Conservation (phyloP, 2,888 invertebrate species). For the Caenorhabditis uteleia region DNA sequence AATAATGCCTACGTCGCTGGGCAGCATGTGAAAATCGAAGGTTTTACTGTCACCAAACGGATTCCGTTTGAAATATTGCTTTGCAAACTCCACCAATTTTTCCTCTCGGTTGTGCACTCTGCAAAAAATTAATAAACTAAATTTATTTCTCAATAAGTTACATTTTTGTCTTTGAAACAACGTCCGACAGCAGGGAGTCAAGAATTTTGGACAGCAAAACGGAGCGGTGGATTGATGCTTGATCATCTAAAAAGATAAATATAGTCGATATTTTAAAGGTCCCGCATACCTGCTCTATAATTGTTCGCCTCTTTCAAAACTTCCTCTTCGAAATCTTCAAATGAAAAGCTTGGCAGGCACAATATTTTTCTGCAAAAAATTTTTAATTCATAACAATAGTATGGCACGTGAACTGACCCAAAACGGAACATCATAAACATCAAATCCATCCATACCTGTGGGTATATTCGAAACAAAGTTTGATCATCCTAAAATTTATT, state of each 20-base stretch:
- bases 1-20: not conserved
- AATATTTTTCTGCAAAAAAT: not conserved
- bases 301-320: not conserved
- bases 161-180: not conserved
- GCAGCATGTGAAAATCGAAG: not conserved
- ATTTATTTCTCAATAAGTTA: not conserved
- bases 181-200: not conserved
- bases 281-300: not conserved
- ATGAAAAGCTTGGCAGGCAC: not conserved
- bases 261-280: too few relatives aligned
- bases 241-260: too few relatives aligned
- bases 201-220: not conserved
- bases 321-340: conserved; percentile 2
- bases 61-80: not conserved
- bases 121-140: not conserved
- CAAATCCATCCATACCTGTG: not conserved
- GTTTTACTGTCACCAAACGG: not conserved
- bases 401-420: not conserved
- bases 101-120: not conserved
- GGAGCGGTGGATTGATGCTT: too few relatives aligned
- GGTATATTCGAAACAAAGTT: too few relatives aligned
- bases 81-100: not conserved
- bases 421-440: not conserved
- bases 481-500: too few relatives aligned
- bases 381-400: not conserved